Conservation (phyloP, 1,140 invertebrate species). For the Penaeus chinensis region DNA sequence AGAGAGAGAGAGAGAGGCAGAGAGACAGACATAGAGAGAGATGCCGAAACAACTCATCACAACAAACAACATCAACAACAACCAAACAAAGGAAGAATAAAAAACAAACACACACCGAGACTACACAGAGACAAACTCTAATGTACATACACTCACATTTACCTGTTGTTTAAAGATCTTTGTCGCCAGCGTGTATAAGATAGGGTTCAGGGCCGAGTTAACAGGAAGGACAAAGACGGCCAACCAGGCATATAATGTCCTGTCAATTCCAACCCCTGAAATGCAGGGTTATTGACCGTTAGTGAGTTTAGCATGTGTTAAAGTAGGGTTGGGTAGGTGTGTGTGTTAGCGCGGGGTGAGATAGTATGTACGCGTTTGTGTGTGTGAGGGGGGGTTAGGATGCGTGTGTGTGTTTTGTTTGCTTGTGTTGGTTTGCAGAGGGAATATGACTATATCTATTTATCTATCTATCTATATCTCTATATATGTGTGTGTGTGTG, state of each 20-base stretch:
- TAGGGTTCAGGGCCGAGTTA: slow-evolving; percentile 82
- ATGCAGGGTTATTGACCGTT: too few species aligned
- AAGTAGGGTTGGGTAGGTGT: not conserved
- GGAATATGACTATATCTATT: too few species aligned
- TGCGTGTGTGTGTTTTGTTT: too few species aligned
- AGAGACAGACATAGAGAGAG: too few species aligned
- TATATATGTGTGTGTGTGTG: not conserved
- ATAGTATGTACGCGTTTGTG: not conserved
- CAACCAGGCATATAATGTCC: slow-evolving; percentile 72
- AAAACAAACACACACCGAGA: too few species aligned
- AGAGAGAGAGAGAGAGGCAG: too few species aligned
- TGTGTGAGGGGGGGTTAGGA: not conserved
- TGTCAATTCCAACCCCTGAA: slow-evolving; percentile 46
- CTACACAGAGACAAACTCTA: not conserved
- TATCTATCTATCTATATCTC: too few species aligned
- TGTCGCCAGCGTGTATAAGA: slow-evolving; percentile 83
- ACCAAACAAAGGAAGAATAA: too few species aligned
- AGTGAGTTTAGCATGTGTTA: too few species aligned
- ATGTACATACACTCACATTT: not conserved
- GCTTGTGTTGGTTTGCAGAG: too few species aligned
- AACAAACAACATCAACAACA: too few species aligned
- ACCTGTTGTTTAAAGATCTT: slow-evolving; percentile 70
- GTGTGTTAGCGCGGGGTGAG: not conserved
- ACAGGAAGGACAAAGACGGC: slow-evolving; percentile 76
- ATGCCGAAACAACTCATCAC: too few species aligned